Percentiles rank a stretch among this genome's conserved stretches.
Evolutionary conservation across 2,888 invertebrate species (phyloP).

Genomic region (Chloroclysta siterata): DNA sequence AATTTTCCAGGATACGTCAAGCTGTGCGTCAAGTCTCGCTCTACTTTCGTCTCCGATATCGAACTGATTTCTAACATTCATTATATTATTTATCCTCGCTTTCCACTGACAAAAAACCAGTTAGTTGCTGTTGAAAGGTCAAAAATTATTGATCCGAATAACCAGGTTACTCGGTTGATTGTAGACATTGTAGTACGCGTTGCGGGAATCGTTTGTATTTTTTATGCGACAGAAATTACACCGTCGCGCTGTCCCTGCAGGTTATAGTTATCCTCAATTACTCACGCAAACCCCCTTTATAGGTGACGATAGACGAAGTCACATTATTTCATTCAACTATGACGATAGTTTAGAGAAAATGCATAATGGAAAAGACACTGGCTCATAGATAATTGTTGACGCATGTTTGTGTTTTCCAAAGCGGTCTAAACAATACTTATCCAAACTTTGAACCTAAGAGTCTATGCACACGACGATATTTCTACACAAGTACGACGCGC

Average conservation of each 20-base stretch:
- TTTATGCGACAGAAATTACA: slow-evolving; percentile 39
- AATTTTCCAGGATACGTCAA: background rate
- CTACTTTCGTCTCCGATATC: background rate
- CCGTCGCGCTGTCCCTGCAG: slow-evolving; percentile 18
- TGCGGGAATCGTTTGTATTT: slow-evolving; percentile 36
- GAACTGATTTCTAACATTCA: background rate
- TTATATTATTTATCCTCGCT: slow-evolving; percentile 6
- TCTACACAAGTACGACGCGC: too few species aligned
- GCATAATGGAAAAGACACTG: slow-evolving; percentile 1
- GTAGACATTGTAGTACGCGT: slow-evolving; percentile 37
- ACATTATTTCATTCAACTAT: background rate
- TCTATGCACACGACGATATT: too few species aligned
- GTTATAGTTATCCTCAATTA: slow-evolving; percentile 16
- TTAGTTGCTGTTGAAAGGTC: slow-evolving; percentile 20
- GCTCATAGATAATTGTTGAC: background rate
- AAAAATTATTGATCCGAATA: slow-evolving; percentile 39
- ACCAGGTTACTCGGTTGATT: slow-evolving; percentile 59
- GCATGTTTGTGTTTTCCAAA: background rate
- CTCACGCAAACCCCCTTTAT: slow-evolving; percentile 13
- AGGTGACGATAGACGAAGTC: background rate
- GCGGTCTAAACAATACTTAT: background rate
- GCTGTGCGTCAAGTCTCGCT: background rate
- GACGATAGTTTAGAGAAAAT: background rate
- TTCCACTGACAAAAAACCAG: slow-evolving; percentile 20
- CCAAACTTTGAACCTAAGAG: background rate